These are phyloP conservation scores for Manduca sexta DNA, from an alignment of 1,140 invertebrate genomes.

Conservation along the genomic window DNA sequence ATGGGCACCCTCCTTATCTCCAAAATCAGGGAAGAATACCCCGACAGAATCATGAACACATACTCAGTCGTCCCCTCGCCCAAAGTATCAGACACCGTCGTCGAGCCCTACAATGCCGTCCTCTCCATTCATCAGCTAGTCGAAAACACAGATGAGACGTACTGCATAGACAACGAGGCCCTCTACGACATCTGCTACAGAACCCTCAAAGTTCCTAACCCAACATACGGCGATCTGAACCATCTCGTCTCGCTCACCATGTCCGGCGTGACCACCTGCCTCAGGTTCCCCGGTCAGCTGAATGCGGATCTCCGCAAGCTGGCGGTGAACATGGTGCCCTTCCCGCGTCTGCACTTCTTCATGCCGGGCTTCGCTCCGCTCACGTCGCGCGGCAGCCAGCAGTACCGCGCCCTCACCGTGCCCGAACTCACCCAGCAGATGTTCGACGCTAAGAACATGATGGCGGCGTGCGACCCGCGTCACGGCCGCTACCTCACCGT, in stretches of 20 bases:
- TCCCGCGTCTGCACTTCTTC: conserved; percentile 96
- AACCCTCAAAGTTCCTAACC: conserved; percentile 83
- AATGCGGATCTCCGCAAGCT: conserved; percentile 95
- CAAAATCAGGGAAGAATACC: conserved; percentile 85
- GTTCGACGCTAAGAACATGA: conserved; percentile 91
- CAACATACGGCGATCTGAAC: conserved; percentile 89
- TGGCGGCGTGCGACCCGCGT: conserved; percentile 93
- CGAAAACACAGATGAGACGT: conserved; percentile 88
- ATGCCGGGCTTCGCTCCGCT: conserved; percentile 95
- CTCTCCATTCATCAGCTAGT: conserved; percentile 87
- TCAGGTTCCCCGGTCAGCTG: conserved; percentile 83
- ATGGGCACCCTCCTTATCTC: conserved; percentile 81
- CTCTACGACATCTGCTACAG: conserved; percentile 87
- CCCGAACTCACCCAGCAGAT: conserved; percentile 90
- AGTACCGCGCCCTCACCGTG: conserved; percentile 86
- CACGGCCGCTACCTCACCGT: conserved; percentile 84
- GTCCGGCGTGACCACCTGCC: conserved; percentile 84
- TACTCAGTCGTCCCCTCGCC: conserved; percentile 88
- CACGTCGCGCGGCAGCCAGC: conserved; percentile 79
- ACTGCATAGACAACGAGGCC: conserved; percentile 88
- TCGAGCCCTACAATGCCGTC: conserved; percentile 89
- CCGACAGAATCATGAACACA: conserved; percentile 91
- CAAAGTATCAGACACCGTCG: conserved; percentile 85
- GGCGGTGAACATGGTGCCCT: conserved; percentile 97
- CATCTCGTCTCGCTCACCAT: conserved; percentile 81